Conservation (phyloP, 2,113 vertebrate genomes). For the Herpetotheres cachinnans region DNA sequence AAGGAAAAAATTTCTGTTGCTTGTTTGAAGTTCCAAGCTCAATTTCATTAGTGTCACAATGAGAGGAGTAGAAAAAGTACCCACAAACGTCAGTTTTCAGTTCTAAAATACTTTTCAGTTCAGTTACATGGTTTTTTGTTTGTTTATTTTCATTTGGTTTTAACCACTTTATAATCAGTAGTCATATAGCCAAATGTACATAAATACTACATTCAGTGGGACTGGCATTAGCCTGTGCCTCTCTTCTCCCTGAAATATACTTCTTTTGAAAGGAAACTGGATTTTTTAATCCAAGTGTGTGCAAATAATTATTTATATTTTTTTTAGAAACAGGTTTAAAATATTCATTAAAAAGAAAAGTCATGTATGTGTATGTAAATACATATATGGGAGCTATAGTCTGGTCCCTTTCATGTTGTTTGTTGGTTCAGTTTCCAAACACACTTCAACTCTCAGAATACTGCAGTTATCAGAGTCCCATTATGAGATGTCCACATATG, state of each 20-base stretch:
- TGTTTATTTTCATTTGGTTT: not conserved
- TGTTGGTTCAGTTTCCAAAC: not conserved
- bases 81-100: not conserved
- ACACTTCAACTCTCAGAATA: not conserved
- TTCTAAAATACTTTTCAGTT: not conserved
- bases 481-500: not conserved
- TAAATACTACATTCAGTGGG: not conserved
- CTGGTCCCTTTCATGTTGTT: not conserved
- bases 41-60: not conserved
- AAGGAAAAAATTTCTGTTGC: not conserved
- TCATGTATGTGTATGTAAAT: not conserved
- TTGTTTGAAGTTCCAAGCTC: not conserved
- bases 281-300: not conserved
- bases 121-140: not conserved
- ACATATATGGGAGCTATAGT: not conserved
- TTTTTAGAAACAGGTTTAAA: not conserved
- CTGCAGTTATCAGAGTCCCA: not conserved
- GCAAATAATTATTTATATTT: not conserved
- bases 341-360: not conserved
- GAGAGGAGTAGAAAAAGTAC: not conserved
- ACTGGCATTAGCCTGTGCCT: not conserved
- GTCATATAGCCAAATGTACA: not conserved
- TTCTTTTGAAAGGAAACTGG: not conserved
- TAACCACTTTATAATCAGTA: not conserved
- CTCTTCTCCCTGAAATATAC: not conserved